These are phyloP conservation scores for Hippoglossus stenolepis DNA, from an alignment of 2,113 vertebrate genomes.

Conservation along the genomic window DNA sequence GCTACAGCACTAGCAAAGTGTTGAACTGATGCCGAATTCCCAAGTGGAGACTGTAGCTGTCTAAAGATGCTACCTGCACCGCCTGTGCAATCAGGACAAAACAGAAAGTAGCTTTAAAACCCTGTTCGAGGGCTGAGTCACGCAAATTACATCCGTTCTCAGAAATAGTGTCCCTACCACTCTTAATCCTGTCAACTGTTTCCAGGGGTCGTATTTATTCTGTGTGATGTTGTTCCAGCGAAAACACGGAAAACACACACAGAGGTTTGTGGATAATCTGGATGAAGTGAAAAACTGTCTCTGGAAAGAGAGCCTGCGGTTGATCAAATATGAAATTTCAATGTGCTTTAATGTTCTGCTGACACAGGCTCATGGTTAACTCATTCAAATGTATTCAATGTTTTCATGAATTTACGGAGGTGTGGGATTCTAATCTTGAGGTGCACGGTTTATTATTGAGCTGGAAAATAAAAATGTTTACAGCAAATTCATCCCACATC, in stretches of 20 bases:
- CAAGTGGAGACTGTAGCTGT: neutral
- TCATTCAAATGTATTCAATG: too few species aligned
- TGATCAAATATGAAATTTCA: too few species aligned
- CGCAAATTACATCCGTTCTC: conserved; percentile 1
- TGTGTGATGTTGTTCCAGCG: neutral
- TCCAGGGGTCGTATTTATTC: neutral
- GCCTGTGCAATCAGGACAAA: neutral
- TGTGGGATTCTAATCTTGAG: too few species aligned
- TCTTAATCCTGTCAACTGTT: neutral
- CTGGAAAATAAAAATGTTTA: neutral
- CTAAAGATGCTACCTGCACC: neutral
- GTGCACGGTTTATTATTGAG: neutral
- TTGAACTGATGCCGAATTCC: neutral
- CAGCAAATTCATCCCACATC: neutral
- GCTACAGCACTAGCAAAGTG: conserved; percentile 6
- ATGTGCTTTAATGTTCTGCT: too few species aligned
- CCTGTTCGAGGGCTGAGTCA: too few species aligned
- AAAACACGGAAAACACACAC: neutral
- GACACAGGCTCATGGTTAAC: too few species aligned
- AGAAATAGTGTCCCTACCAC: too few species aligned
- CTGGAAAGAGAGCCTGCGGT: neutral
- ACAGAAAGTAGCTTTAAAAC: neutral
- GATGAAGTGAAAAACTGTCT: neutral
- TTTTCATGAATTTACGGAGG: too few species aligned
- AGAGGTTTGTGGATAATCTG: conserved; percentile 12